Percentiles rank a stretch among this genome's conserved stretches.
phyloP scores from a whole-genome alignment of 2,888 invertebrate species.

The Omphaloscelis lunosa region DNA sequence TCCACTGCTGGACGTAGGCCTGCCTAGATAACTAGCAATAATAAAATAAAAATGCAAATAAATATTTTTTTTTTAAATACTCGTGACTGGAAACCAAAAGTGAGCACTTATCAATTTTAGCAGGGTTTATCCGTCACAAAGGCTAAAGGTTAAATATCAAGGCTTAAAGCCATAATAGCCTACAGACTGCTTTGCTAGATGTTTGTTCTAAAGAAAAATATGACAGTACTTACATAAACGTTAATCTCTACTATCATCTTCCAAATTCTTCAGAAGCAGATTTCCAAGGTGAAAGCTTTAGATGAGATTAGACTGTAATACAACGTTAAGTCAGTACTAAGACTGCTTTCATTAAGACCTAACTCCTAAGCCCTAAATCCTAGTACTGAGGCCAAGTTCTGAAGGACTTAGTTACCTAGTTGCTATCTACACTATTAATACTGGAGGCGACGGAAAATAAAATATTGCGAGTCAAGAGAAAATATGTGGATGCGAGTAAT shows the following conservation, averaged over 20 bases:
- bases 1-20: too few relatives aligned
- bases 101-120: neutral
- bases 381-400: conserved; percentile 36
- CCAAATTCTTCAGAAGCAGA: conserved; percentile 27
- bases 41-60: too few relatives aligned
- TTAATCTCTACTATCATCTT: conserved; percentile 6
- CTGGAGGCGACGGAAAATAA: conserved; percentile 24
- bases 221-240: neutral
- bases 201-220: neutral
- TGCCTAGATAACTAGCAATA: too few relatives aligned
- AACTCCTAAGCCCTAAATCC: conserved; percentile 43
- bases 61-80: accelerated
- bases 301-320: conserved; percentile 37
- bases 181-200: neutral
- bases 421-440: conserved; percentile 18
- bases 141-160: neutral
- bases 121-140: neutral
- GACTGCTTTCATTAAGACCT: conserved; percentile 50
- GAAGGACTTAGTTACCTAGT: conserved; percentile 38
- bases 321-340: conserved; percentile 39
- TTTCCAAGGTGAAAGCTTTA: conserved; percentile 32
- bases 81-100: neutral
- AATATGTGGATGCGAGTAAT: neutral
- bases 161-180: neutral
- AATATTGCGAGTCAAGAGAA: conserved; percentile 20